Evolutionary conservation across 1,140 invertebrate genomes (phyloP).

Genomic region (Himalopsyche phryganea): DNA sequence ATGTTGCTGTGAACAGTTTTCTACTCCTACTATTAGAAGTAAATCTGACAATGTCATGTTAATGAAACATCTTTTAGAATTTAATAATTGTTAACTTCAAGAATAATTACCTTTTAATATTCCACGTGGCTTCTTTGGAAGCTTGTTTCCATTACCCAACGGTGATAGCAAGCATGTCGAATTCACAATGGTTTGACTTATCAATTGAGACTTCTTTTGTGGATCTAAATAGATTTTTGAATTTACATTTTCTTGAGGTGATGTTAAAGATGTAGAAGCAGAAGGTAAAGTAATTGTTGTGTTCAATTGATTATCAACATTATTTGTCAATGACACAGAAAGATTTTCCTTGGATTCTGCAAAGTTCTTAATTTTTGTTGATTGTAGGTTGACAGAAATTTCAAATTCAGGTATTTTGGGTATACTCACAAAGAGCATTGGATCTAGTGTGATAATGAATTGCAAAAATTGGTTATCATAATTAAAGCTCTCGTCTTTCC

Average conservation of each 20-base stretch:
- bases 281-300: too few species aligned
- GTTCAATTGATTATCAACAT: too few species aligned
- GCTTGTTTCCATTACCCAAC: conserved; percentile 2
- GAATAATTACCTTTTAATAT: too few species aligned
- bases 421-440: too few species aligned
- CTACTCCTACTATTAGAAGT: neutral
- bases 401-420: conserved; percentile 39
- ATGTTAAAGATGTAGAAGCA: conserved; percentile 4
- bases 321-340: neutral
- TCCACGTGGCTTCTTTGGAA: too few species aligned
- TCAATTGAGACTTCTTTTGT: conserved; percentile 5
- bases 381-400: conserved; percentile 33
- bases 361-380: conserved; percentile 33
- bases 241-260: conserved; percentile 6
- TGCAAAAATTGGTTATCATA: conserved; percentile 40
- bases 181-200: conserved; percentile 45
- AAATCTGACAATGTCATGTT: conserved; percentile 13
- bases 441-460: too few species aligned
- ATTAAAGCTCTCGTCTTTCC: conserved; percentile 35
- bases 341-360: conserved; percentile 30
- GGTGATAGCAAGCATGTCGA: conserved; percentile 46
- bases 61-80: conserved; percentile 3
- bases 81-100: too few species aligned
- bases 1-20: too few species aligned
- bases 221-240: neutral